Evolutionary conservation across 2,888 invertebrate genomes (phyloP).

Genomic region (Agriopis aurantiaria): DNA sequence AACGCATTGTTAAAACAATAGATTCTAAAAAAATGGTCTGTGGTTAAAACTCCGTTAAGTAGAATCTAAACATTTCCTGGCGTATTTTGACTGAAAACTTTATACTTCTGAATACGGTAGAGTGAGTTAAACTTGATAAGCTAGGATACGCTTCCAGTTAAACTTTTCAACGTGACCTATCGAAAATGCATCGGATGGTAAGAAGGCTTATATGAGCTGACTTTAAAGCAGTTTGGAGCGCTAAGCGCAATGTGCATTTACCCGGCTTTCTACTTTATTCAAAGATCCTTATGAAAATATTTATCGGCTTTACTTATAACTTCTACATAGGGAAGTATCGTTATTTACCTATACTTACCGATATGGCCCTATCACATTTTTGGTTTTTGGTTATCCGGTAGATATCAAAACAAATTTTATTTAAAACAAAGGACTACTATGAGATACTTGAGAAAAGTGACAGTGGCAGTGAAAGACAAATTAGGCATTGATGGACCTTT

Average conservation of each 20-base stretch:
- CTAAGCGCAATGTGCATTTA: conserved; percentile 68
- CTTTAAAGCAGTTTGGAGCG: conserved; percentile 71
- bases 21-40: too few species aligned
- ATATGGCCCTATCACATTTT: too few species aligned
- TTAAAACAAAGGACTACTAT: too few species aligned
- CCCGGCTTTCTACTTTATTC: conserved; percentile 62
- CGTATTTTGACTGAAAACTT: conserved; percentile 7
- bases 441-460: too few species aligned
- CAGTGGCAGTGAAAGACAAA: too few species aligned
- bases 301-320: conserved; percentile 8
- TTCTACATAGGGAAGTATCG: too few species aligned
- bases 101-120: neutral
- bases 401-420: too few species aligned
- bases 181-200: conserved; percentile 73
- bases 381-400: too few species aligned
- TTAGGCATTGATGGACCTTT: too few species aligned
- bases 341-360: too few species aligned
- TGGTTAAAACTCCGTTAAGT: too few species aligned
- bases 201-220: conserved; percentile 72
- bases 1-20: too few species aligned
- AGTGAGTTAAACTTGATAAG: conserved; percentile 40
- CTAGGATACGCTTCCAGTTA: conserved; percentile 59
- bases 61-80: neutral
- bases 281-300: conserved; percentile 41
- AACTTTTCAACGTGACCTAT: conserved; percentile 71